A percentile compares a stretch with the other conserved stretches of the same genome.
These are phyloP conservation scores for Thunnus maccoyii DNA, from an alignment of 2,113 vertebrate genomes.

Conservation along the genomic window DNA sequence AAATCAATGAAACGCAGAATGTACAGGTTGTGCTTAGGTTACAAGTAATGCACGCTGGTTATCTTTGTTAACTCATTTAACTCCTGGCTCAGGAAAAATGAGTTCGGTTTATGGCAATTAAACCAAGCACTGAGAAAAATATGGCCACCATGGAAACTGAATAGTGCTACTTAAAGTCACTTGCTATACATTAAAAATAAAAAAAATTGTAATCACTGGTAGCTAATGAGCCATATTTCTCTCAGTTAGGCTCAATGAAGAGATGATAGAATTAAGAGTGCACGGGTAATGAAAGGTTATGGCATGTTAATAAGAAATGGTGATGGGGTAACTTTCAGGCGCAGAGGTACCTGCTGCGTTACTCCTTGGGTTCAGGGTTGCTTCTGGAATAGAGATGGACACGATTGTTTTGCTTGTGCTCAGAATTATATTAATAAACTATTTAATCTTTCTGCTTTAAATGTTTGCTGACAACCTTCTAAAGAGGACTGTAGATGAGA, in stretches of 20 bases:
- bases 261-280: conserved; percentile 60
- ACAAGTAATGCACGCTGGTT: conserved; percentile 71
- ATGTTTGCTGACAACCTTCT: conserved; percentile 11
- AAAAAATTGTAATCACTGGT: neutral
- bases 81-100: conserved; percentile 76
- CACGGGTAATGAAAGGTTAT: conserved; percentile 49
- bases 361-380: conserved; percentile 95
- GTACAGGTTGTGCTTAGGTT: conserved; percentile 63
- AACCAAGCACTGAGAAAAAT: conserved; percentile 83
- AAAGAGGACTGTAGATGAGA: neutral
- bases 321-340: conserved; percentile 80
- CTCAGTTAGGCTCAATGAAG: conserved; percentile 72
- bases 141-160: conserved; percentile 62
- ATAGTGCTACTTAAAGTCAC: neutral
- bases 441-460: neutral
- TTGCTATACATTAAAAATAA: too few species aligned
- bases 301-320: conserved; percentile 52
- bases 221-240: conserved; percentile 75
- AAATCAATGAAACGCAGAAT: conserved; percentile 50
- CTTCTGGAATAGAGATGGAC: conserved; percentile 97
- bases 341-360: conserved; percentile 93
- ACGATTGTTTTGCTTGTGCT: conserved; percentile 67
- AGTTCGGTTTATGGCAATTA: conserved; percentile 82
- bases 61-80: conserved; percentile 78
- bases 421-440: neutral